A percentile compares a stretch with the other conserved stretches of the same genome.
Conservation (phyloP, 2,797 vertebrate genomes). For the Crenuchus spilurus region DNA sequence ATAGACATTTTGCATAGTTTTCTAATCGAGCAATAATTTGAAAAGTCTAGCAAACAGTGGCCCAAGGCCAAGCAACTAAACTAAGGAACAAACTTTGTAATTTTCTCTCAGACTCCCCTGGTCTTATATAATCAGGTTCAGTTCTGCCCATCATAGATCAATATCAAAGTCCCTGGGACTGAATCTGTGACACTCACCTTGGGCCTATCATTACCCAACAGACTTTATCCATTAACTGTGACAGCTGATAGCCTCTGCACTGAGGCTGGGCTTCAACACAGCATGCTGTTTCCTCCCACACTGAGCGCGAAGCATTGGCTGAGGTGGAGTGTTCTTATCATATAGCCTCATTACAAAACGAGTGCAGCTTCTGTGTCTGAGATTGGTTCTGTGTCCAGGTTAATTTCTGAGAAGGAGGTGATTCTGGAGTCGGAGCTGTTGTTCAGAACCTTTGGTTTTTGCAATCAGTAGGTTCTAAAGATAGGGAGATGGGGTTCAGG, state of each 20-base stretch:
- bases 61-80: not conserved
- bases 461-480: not conserved
- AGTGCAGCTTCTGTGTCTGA: not conserved
- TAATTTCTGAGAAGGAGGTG: slow-evolving; percentile 9
- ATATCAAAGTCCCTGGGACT: slow-evolving; percentile 24
- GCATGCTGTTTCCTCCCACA: slow-evolving; percentile 3
- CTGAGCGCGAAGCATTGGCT: not conserved
- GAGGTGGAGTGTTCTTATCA: not conserved
- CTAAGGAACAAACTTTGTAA: not conserved
- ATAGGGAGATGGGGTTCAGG: not conserved
- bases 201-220: slow-evolving; percentile 44
- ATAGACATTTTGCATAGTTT: not conserved
- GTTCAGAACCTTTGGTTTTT: not conserved
- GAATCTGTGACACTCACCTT: slow-evolving; percentile 21
- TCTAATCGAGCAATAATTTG: not conserved
- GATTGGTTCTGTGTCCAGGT: slow-evolving; percentile 14
- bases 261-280: not conserved
- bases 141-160: slow-evolving; percentile 36
- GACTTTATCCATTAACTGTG: slow-evolving; percentile 50
- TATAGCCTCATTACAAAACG: slow-evolving; percentile 28
- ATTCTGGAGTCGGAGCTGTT: not conserved
- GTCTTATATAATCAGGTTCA: slow-evolving; percentile 14
- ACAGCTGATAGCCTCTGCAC: slow-evolving; percentile 38
- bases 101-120: not conserved
- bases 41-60: not conserved